Base-by-base conservation (phyloP, 1,140 invertebrate genomes). In the Phymorhynchus buccinoides region DNA sequence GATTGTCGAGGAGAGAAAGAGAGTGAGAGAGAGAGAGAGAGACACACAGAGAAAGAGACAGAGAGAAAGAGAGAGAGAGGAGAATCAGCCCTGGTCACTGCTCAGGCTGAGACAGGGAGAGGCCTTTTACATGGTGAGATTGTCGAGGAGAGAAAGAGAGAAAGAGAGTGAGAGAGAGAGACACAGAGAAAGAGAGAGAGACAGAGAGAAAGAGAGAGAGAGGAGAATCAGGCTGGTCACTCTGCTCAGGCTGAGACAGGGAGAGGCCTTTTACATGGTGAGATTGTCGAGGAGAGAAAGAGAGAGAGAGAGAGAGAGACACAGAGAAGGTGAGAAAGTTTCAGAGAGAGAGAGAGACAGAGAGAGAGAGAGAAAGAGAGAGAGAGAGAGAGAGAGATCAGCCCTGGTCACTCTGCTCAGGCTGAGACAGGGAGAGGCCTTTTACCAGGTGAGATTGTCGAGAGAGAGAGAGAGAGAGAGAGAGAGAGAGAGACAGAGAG, bases 71-170 rank as follows among this genome's bases (percentile, higher is more conserved):
- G n/a, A n/a, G n/a, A n/a, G n/a, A n/a, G n/a, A n/a, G n/a, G n/a
- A n/a, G 98, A 99, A 95, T 95, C 96, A 87, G 97, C 98, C 18
- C 94, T 99, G 37, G 96, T 98, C 68, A 95, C 96, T 99, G 85
- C 94, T 99, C 56, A 95, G 96, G 87, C 94, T 99, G 86, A 95
- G 96, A 88, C 94, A 96, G 87, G 96, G 96, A 75, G 96, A 98
- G 88, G 93, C 95, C 84, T 95, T 96, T 87, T 95, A 96, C 90
- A 95, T 97, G 95, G 96, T 97, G 94, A 73, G 89, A 30, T 0
- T 66, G 62, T 66, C 6, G n/a, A 7, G n/a, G 14, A 30, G 14
- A 0, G 62, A 30, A 1, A 52, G 62, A n/a, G 14, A 30, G 27
- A 66, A 16, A 66, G 62, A 30, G 62, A 22, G 62, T 66, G 18